Base-by-base conservation (phyloP, 2,888 invertebrate species). In the Drosophila pseudotalamancana region DNA sequence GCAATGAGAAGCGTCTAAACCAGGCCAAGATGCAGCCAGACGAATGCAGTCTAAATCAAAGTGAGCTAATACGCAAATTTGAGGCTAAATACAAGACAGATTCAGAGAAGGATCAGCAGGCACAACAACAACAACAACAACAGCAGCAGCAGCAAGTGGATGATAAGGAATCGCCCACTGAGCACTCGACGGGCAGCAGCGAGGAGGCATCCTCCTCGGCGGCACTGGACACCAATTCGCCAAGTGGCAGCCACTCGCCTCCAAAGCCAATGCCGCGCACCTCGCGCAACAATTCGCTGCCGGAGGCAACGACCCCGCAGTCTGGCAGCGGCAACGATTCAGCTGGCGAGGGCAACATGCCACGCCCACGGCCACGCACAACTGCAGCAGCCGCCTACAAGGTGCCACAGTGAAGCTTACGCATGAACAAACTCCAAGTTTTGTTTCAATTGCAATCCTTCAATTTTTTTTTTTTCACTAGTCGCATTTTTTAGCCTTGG, bases 211-310 rank as follows among this genome's bases (percentile, higher is more conserved):
- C 89, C 23, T 89, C 88, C 1, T 83, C 81, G n/a, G 79, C 46
- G 0, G 86, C 62, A 1, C 25, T 77, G 59, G 84, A 83, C 49
- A 74, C 72, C 16, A 74, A 77, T 45, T 74, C 88, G 63, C 72
- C 76, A 11, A 75, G 88, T n/a, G 75, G 87, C 45, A 74, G 70
- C 6, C 70, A 76, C 12, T 93, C 94, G 42, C 94, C 95, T 1
- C 96, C 96, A 0, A 96, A 96, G 89, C 96, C 97, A 11, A 92
- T 96, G 91, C 96, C 97, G 0, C 93, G 96, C 79, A 95, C 95
- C 0, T 96, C 94, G 39, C 92, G 95, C 80, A 93, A 94, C 35
- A 94, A 94, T 82, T 94, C 96, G 11, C 93, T 96, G 56, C 95
- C 95, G 1, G 96, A 96, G 55, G 48, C 72, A 12, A 54, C 53